phyloP scores from a whole-genome alignment of 1,140 invertebrate genomes.

The Grapholita molesta region DNA sequence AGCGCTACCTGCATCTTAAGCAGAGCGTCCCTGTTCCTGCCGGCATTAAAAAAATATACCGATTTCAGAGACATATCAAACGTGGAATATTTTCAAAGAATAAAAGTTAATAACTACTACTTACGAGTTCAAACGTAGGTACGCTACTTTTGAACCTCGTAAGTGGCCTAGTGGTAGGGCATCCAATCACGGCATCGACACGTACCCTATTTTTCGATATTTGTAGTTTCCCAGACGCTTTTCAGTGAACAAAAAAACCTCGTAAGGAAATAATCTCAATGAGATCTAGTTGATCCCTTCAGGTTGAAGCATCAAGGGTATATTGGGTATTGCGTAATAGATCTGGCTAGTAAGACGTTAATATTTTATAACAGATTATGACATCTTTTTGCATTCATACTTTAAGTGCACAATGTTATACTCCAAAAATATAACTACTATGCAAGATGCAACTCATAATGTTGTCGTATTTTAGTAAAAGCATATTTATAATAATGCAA shows the following conservation, averaged over 20 bases:
- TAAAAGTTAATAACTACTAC: no score
- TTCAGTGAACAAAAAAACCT: no score
- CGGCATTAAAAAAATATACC: neutral
- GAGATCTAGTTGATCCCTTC: no score
- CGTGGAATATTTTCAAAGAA: neutral
- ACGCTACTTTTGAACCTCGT: no score
- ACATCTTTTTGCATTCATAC: neutral
- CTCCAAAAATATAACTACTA: neutral
- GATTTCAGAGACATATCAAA: neutral
- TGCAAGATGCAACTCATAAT: constrained; percentile 12
- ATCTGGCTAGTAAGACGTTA: neutral
- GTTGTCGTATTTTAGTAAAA: neutral
- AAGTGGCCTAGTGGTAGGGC: no score
- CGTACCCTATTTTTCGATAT: no score
- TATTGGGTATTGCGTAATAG: neutral
- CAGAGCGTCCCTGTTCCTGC: neutral
- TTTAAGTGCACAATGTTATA: neutral
- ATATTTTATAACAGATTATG: neutral
- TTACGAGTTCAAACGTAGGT: no score
- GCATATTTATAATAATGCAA: constrained; percentile 26
- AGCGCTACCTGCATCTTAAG: neutral
- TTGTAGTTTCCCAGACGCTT: no score
- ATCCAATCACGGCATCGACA: no score
- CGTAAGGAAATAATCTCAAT: no score
- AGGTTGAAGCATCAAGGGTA: no score